phyloP scores from a whole-genome alignment of 2,113 vertebrate species.

The Edolisoma coerulescens region DNA sequence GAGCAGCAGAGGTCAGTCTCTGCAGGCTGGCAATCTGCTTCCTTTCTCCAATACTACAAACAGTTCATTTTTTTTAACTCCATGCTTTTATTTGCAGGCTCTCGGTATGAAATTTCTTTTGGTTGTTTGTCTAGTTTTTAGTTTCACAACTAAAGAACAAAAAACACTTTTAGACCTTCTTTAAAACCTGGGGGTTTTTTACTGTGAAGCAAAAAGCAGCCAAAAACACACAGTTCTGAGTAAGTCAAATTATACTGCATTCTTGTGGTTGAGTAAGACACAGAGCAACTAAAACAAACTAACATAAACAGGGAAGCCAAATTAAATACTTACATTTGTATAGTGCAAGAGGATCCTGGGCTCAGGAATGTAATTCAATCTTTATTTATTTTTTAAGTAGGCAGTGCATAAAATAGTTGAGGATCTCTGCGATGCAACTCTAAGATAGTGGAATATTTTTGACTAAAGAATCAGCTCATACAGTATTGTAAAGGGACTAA shows the following conservation, averaged over 20 bases:
- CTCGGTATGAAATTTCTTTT: conserved; percentile 26
- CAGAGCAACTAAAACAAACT: conserved; percentile 61
- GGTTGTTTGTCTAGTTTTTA: conserved; percentile 55
- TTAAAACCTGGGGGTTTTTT: not conserved
- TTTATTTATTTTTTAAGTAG: conserved; percentile 58
- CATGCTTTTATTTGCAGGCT: conserved; percentile 12
- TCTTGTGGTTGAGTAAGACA: conserved; percentile 61
- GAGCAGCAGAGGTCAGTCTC: not conserved
- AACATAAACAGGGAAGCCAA: conserved; percentile 64
- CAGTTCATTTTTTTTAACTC: conserved; percentile 21
- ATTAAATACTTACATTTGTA: conserved; percentile 63
- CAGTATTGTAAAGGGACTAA: not conserved
- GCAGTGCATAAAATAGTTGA: conserved; percentile 23
- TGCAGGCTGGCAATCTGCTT: not conserved
- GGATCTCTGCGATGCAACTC: not conserved
- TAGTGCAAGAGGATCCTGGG: conserved; percentile 55
- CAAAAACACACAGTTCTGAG: conserved; percentile 53
- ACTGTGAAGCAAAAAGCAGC: conserved; percentile 38
- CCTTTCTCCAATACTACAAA: not conserved
- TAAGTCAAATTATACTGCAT: conserved; percentile 55
- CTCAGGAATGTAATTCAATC: conserved; percentile 48
- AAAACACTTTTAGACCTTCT: conserved; percentile 44
- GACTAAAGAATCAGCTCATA: not conserved
- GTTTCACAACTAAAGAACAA: conserved; percentile 62
- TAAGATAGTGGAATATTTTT: not conserved